Conservation (phyloP, 1,140 invertebrate genomes). For the Trialeurodes vaporariorum region DNA sequence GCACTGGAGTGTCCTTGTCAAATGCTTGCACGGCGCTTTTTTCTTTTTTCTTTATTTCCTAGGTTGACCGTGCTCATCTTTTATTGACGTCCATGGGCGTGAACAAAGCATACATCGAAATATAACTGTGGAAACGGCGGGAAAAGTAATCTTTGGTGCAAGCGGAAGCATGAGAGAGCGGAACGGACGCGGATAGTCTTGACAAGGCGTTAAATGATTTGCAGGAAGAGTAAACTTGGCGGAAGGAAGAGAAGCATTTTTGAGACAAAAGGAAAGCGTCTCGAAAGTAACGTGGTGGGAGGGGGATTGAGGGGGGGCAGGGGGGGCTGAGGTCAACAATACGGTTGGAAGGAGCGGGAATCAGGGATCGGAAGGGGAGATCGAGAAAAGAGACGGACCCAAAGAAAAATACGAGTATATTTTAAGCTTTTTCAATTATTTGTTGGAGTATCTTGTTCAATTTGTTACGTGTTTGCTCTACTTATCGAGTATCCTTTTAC, state of each 20-base stretch:
- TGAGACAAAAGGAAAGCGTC: background rate
- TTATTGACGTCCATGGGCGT: too few relatives aligned
- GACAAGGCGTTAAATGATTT: background rate
- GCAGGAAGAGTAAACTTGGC: background rate
- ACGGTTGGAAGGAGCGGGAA: background rate
- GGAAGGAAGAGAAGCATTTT: background rate
- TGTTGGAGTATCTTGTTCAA: background rate
- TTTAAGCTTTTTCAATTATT: conserved; percentile 1
- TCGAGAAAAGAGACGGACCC: background rate
- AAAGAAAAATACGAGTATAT: background rate
- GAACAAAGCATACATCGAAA: too few relatives aligned
- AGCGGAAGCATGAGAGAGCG: background rate
- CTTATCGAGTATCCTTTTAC: background rate
- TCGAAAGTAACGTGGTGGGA: background rate
- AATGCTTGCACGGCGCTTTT: too few relatives aligned
- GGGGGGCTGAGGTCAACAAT: background rate
- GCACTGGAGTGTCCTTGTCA: too few relatives aligned
- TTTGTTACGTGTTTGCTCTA: background rate
- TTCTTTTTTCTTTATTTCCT: too few relatives aligned
- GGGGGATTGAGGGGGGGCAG: background rate
- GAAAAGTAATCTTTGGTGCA: background rate
- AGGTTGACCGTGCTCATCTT: too few relatives aligned
- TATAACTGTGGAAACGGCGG: too few relatives aligned
- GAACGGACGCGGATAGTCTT: background rate
- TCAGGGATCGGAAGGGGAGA: background rate